These are phyloP conservation scores for Hylaeus anthracinus DNA, from an alignment of 1,140 invertebrate species.

Conservation along the genomic window DNA sequence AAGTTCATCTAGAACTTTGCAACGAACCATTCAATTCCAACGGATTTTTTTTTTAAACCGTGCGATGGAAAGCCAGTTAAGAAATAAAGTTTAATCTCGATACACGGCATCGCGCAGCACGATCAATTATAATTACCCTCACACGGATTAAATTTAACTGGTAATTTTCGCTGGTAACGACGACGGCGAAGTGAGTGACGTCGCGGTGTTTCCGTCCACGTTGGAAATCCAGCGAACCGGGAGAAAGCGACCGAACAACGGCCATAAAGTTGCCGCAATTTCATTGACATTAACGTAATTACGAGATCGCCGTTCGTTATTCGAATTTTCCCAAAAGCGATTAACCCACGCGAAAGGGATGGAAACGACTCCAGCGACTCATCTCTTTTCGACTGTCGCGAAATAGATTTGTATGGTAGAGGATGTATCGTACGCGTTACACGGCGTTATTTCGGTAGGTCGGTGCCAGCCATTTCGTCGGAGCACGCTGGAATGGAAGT, in stretches of 20 bases:
- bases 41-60: too few species aligned
- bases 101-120: too few species aligned
- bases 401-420: constrained; percentile 15
- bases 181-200: background rate
- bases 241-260: constrained; percentile 3
- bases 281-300: constrained; percentile 37
- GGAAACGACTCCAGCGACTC: constrained; percentile 23
- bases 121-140: too few species aligned
- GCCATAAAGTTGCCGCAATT: constrained; percentile 36
- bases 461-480: too few species aligned
- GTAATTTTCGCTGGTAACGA: constrained; percentile 15
- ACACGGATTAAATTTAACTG: too few species aligned
- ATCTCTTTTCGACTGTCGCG: constrained; percentile 17
- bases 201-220: background rate
- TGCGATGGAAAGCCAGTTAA: too few species aligned
- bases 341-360: constrained; percentile 36
- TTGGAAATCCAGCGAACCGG: background rate
- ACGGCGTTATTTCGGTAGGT: background rate
- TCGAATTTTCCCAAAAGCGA: constrained; percentile 45
- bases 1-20: too few species aligned
- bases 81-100: too few species aligned
- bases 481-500: too few species aligned
- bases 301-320: constrained; percentile 32
- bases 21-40: too few species aligned
- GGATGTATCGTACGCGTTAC: constrained; percentile 8